phyloP scores from a whole-genome alignment of 2,113 vertebrate genomes.

The Platysteira castanea region DNA sequence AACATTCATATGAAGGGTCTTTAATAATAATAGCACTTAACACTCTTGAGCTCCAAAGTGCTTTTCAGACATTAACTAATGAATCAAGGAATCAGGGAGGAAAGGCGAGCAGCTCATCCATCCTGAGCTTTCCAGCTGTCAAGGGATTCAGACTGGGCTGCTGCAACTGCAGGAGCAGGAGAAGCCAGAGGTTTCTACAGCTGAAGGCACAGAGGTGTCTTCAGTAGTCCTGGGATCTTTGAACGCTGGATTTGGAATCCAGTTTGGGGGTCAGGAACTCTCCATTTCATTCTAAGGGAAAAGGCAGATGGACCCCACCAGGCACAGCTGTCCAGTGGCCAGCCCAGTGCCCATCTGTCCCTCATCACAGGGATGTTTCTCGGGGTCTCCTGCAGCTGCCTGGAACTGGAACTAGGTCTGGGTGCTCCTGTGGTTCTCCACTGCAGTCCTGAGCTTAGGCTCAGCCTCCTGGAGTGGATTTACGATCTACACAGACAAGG shows the following conservation, averaged over 20 bases:
- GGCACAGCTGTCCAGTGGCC: background rate
- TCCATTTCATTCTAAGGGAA: background rate
- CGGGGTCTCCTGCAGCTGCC: background rate
- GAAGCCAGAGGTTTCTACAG: background rate
- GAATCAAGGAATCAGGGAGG: background rate
- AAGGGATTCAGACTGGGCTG: background rate
- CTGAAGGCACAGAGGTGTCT: background rate
- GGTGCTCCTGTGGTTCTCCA: background rate
- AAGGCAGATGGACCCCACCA: background rate
- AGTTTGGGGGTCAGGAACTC: background rate
- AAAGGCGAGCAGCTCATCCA: slow-evolving; percentile 3
- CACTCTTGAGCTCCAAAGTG: slow-evolving; percentile 39
- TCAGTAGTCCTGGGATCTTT: background rate
- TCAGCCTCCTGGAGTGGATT: background rate
- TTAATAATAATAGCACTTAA: slow-evolving; percentile 55
- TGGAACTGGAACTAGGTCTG: background rate
- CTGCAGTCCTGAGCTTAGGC: background rate
- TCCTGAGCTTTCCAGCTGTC: background rate
- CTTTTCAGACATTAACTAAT: slow-evolving; percentile 50
- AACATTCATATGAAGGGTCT: slow-evolving; percentile 19
- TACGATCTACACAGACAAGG: background rate
- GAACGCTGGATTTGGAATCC: background rate
- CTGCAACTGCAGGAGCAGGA: background rate
- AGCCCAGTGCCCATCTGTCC: background rate
- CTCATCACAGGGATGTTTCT: background rate